Evolutionary conservation across 2,797 vertebrate genomes (phyloP).

Genomic region (Cynopterus sphinx): DNA sequence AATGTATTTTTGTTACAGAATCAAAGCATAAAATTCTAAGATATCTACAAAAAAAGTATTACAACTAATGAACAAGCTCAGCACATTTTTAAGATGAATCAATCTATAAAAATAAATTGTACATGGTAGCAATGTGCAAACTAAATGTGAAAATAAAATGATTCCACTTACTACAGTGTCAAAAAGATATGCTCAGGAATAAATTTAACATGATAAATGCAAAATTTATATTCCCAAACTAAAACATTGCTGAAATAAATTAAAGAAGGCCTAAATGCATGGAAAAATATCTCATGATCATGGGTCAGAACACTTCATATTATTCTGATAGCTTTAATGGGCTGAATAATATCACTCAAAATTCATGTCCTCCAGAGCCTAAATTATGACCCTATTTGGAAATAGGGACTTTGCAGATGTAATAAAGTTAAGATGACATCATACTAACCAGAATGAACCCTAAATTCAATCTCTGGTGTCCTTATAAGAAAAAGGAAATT

Average conservation of each 20-base stretch:
- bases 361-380: not conserved
- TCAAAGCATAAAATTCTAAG: not conserved
- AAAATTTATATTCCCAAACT: not conserved
- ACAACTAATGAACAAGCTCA: not conserved
- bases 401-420: not conserved
- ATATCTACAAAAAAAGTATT: not conserved
- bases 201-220: not conserved
- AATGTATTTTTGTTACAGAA: not conserved
- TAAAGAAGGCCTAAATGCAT: not conserved
- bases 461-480: too few species aligned
- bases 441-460: too few species aligned
- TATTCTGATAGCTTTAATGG: not conserved
- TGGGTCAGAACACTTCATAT: not conserved
- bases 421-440: too few species aligned
- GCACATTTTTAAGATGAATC: not conserved
- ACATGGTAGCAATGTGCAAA: not conserved
- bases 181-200: not conserved
- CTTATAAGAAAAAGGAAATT: too few species aligned
- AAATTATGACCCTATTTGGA: not conserved
- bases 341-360: not conserved
- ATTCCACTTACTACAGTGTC: not conserved
- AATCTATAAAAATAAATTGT: not conserved
- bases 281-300: not conserved
- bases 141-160: not conserved
- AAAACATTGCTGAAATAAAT: not conserved